Conservation (phyloP, 2,888 invertebrate genomes). For the Drosophila neotestacea region DNA sequence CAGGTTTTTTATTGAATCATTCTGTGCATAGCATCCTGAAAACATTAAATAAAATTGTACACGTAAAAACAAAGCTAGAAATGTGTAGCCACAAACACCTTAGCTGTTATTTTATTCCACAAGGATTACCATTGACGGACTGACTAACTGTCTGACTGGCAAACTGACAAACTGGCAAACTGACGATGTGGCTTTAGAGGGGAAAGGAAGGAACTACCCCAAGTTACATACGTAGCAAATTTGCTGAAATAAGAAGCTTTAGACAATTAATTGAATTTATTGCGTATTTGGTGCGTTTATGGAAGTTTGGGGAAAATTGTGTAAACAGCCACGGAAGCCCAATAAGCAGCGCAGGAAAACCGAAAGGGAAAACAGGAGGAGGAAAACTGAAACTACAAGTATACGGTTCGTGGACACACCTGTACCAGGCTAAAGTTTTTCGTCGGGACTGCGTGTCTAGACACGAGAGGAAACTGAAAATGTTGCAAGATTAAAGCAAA, state of each 20-base stretch:
- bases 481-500: constrained; percentile 34
- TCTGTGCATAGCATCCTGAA: constrained; percentile 10
- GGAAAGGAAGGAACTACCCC: constrained; percentile 7
- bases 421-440: constrained; percentile 40
- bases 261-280: constrained; percentile 76
- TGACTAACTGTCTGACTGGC: constrained; percentile 19
- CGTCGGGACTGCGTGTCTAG: constrained; percentile 42
- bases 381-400: constrained; percentile 38
- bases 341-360: constrained; percentile 37
- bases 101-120: constrained; percentile 15
- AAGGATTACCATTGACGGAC: constrained; percentile 9
- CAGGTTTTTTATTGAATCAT: constrained; percentile 47
- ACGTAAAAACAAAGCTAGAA: constrained; percentile 27
- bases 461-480: constrained; percentile 34
- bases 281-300: constrained; percentile 62
- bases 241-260: constrained; percentile 70
- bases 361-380: background rate
- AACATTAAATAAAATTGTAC: constrained; percentile 53
- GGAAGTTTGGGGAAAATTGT: constrained; percentile 19
- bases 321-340: constrained; percentile 53
- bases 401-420: constrained; percentile 36
- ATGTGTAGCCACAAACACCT: constrained; percentile 42
- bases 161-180: background rate
- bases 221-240: constrained; percentile 53
- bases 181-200: background rate